These are phyloP conservation scores for Drosophila anomelani DNA, from an alignment of 2,888 invertebrate species.

Conservation along the genomic window DNA sequence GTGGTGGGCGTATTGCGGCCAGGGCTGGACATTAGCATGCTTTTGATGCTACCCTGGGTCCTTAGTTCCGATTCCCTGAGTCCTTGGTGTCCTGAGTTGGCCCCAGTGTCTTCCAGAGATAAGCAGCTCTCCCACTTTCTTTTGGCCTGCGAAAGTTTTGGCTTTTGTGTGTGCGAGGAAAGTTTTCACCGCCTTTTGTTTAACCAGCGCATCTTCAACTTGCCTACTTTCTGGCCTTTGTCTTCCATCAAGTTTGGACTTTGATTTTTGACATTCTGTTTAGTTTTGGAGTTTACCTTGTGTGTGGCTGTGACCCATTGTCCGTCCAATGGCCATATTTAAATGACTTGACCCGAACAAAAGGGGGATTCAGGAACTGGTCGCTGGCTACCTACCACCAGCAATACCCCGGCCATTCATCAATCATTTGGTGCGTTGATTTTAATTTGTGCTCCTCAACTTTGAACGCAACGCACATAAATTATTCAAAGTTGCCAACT, in stretches of 20 bases:
- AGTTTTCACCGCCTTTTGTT: conserved; percentile 61
- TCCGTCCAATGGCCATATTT: conserved; percentile 41
- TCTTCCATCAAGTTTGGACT: conserved; percentile 73
- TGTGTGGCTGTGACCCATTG: conserved; percentile 42
- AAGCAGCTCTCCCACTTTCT: conserved; percentile 55
- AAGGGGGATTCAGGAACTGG: conserved; percentile 12
- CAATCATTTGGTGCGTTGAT: conserved; percentile 78
- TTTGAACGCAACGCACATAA: conserved; percentile 71
- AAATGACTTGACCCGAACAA: conserved; percentile 55
- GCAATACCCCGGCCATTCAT: conserved; percentile 55
- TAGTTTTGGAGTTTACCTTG: conserved; percentile 69
- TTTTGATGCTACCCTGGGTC: conserved; percentile 65
- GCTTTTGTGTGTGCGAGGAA: conserved; percentile 59
- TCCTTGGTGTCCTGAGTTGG: conserved; percentile 1
- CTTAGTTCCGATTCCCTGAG: conserved; percentile 2
- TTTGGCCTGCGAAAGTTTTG: conserved; percentile 60
- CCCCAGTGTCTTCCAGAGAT: conserved; percentile 55
- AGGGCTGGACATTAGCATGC: conserved; percentile 78
- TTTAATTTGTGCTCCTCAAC: conserved; percentile 78
- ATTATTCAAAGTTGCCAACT: conserved; percentile 74
- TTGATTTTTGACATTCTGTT: conserved; percentile 81
- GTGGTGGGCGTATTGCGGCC: conserved; percentile 52
- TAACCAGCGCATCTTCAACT: conserved; percentile 49
- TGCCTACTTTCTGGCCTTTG: conserved; percentile 38
- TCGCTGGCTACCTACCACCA: neutral